Percentiles rank a stretch among this genome's conserved stretches.
phyloP scores from a whole-genome alignment of 2,113 vertebrate species.

The Zosterops hypoxanthus region DNA sequence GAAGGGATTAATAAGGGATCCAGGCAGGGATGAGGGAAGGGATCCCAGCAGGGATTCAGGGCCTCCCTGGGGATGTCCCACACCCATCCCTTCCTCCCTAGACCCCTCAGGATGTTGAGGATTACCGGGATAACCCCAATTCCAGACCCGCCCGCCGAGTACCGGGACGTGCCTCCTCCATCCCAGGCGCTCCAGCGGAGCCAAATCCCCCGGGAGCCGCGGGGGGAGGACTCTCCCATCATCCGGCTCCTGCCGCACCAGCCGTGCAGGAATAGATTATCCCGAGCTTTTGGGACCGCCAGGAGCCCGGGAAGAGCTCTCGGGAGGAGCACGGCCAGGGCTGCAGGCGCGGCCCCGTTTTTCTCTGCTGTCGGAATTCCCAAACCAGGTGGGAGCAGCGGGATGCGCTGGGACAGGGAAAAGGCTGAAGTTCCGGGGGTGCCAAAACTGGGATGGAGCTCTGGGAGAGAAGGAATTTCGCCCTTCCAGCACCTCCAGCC shows the following conservation, averaged over 20 bases:
- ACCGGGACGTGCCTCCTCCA: not conserved
- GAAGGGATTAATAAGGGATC: not conserved
- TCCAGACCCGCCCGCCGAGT: not conserved
- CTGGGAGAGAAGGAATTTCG: not conserved
- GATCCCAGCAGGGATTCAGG: not conserved
- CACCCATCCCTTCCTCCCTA: too few relatives aligned
- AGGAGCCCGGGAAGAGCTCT: not conserved
- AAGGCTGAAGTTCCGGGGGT: not conserved
- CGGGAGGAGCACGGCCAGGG: not conserved
- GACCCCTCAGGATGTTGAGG: accelerated
- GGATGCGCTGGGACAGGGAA: not conserved
- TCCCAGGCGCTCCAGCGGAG: not conserved
- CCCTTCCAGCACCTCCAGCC: not conserved
- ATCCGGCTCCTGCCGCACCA: slow-evolving; percentile 21
- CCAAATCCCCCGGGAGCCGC: slow-evolving; percentile 42
- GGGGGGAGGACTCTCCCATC: slow-evolving; percentile 1
- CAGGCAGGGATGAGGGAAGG: not conserved
- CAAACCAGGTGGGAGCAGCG: slow-evolving; percentile 3
- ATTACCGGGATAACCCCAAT: not conserved
- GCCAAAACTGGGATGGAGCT: too few relatives aligned
- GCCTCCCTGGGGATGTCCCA: not conserved
- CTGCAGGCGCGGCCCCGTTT: not conserved
- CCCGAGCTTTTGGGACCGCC: slow-evolving; percentile 20
- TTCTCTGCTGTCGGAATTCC: not conserved
- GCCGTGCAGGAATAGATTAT: slow-evolving; percentile 63